A percentile compares a stretch with the other conserved stretches of the same genome.
Evolutionary conservation across 2,888 invertebrate species (phyloP).

Genomic region (Drosophila mulleri): DNA sequence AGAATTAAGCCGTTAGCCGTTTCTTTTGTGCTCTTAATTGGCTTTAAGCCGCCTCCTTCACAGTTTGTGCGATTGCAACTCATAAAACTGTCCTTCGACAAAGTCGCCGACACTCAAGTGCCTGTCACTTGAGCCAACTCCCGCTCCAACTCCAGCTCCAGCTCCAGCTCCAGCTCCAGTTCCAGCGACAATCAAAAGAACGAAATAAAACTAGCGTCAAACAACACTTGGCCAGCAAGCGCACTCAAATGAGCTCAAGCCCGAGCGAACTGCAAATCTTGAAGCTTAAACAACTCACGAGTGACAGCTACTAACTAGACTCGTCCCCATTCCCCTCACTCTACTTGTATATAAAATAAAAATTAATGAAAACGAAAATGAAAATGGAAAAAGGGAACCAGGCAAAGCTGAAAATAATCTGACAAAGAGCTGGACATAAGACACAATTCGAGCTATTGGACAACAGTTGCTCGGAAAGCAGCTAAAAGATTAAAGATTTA

Average conservation of each 20-base stretch:
- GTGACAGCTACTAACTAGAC: constrained; percentile 7
- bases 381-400: neutral
- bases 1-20: constrained; percentile 72
- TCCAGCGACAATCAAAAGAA: constrained; percentile 52
- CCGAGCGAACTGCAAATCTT: constrained; percentile 11
- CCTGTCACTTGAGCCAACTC: constrained; percentile 36
- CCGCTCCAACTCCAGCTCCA: constrained; percentile 3
- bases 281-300: constrained; percentile 1
- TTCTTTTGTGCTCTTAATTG: constrained; percentile 69
- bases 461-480: neutral
- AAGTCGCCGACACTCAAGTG: constrained; percentile 34
- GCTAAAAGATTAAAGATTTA: constrained; percentile 4
- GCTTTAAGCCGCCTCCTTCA: constrained; percentile 57
- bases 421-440: constrained; percentile 16
- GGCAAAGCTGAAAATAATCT: constrained; percentile 19
- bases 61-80: constrained; percentile 30
- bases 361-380: neutral
- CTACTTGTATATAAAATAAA: neutral
- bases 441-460: neutral
- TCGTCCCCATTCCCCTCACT: accelerated
- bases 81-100: constrained; percentile 29
- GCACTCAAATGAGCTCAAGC: constrained; percentile 20
- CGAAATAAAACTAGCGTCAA: neutral
- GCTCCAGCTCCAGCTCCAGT: too few species aligned
- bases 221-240: constrained; percentile 1